Base-by-base conservation (phyloP, 2,888 invertebrate genomes). In the Leucophenga montana region DNA sequence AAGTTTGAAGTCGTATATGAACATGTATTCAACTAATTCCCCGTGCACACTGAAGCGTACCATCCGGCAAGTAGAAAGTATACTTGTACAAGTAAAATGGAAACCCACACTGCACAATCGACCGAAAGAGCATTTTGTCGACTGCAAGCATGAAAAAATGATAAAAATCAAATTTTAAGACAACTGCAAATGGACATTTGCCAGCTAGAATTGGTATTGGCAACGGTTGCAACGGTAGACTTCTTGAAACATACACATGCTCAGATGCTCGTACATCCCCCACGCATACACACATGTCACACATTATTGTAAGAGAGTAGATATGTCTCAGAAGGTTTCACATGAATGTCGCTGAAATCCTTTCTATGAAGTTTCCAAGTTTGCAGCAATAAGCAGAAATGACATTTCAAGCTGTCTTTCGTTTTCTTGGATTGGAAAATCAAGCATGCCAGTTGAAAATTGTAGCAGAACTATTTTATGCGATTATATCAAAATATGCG, bases 81-180 rank as follows among this genome's bases (percentile, higher is more conserved):
- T 50, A 50, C 16, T 2, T 16, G 8, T 39, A 39, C 11, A 39
- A 11, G 11, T 39, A 39, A 11, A 11, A 39, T 39, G 11, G 1
- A 39, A 39, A 39, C 39, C 39, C 39, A 39, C 8, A 39, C 39
- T 39, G 39, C 8, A 39, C 39, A 39, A 39, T 39, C 11, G 39
- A 5, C 9, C 39, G 16, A 50, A 59, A 46, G 18, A 22, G 62
- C 20, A 46, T 54, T 54, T 54, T 4, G 54, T 20, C 4, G 48
- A 11, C 39, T 3, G 53, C 33, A 61, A 61, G 61, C 61, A 39
- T 61, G 20, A 61, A 61, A 39, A 18, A 27, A 39, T 48, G 62
- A 64, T 64, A 66, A 66, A 66, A 66, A 66, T 66, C 66, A 67
- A 67, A 67, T 67, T 67, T 50, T 67, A 67, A 67, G 67, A 67